Evolutionary conservation across 2,888 invertebrate species (phyloP), one percentile per base, ranked within the genome.

Genomic region (Kuschelorhynchus macadamiae): DNA sequence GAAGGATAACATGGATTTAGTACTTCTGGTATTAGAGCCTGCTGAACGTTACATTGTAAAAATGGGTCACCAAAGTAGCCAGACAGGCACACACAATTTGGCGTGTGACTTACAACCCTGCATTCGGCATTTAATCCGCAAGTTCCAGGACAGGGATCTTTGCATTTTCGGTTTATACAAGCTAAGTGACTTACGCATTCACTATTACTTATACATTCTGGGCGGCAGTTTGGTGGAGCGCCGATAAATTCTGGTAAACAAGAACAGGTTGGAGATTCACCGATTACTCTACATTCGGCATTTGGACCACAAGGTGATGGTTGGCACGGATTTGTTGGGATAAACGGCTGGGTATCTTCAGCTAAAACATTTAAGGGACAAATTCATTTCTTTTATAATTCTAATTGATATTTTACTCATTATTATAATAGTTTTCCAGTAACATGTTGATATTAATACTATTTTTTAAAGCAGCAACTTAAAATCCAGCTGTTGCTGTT

Each of bases 141-240:
- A 14, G 84, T 84, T 25, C 87, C 86, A 2, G 86, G 84, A 74
- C 87, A 86, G 52, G 93, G 92, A 81, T 93, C 91, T 66, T 85
- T 85, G 79, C 93, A 93, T 82, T 90, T 90, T 77, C 90, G 88
- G 78, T 90, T 90, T 17, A 91, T 89, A 80, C 93, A 93, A 21
- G 92, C 90, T 75, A 87, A 88, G 77, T 90, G 87, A 49, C 86
- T 86, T 3, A 88, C 81, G 79, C 92, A 92, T 77, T 92, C 92
- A 8, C 90, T 88, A 78, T 88, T 93, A 71, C 89, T 92, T 11
- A 92, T 87, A 82, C 93, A 93, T 83, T 93, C 93, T 16, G 94
- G 94, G 75, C 93, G 87, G 77, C 94, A 94, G 75, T 92, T 91
- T 32, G 94, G 93, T 67, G 94, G 93, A 86, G 42, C 89, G 30